Base-by-base conservation (phyloP, 2,888 invertebrate species). In the Catocala nupta region DNA sequence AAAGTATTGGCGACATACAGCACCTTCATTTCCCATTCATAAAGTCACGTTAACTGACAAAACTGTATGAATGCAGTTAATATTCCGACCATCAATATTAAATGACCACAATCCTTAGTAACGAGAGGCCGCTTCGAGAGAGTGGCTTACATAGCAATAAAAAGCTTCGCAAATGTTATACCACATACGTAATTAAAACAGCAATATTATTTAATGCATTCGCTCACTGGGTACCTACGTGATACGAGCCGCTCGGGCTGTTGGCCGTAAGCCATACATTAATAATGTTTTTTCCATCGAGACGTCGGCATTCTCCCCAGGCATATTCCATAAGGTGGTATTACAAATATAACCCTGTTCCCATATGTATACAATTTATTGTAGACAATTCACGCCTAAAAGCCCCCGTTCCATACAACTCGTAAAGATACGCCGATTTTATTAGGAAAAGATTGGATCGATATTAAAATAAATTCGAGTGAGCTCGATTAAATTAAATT, bases 231-330 rank as follows among this genome's bases (percentile, higher is more conserved):
- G 13, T 7, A 47, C 12, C 25, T 39, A 39, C 6, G 13, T 33
- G 34, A 49, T 49, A 34, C 34, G 34, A 49, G 33, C 33, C 16
- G 12, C 5, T 7, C 12, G 6, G 45, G 9, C 8, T 5, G 48
- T 25, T 25, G 13, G 13, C 12, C 48, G 9, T 25, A 39, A 39
- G 36, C 36, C 36, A 1, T 39, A 39, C 45, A 52, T 50, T 33
- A 25, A 57, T 58, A 68, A 68, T 63, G 57, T 12, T 12, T 53
- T 60, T 67, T 63, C 63, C 53, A 70, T 68, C 34, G 59, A 55
- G 10, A 8, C 10, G 36, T 44, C 51, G 16, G 36, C 43, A 49
- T 25, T 9, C 8, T 39, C 36, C 8, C 6, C 36, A 39, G 36
- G 9, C 36, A 65, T 65, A 55, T 43, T 58, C 47, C n/a, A 42